These are phyloP conservation scores for Morelia viridis DNA, from an alignment of 2,797 vertebrate species.

Conservation along the genomic window DNA sequence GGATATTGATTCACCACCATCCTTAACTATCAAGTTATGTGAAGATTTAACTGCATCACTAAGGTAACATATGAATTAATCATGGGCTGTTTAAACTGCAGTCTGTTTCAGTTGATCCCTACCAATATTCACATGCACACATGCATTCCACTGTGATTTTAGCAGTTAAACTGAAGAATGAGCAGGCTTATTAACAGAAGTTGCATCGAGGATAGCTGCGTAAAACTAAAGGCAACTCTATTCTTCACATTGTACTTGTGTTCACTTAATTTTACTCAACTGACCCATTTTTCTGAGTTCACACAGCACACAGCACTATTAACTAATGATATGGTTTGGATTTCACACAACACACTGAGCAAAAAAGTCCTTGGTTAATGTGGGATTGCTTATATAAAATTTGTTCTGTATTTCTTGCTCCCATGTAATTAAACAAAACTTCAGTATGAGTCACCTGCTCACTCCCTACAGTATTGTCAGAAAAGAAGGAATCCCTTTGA, in stretches of 20 bases:
- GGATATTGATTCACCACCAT: not conserved
- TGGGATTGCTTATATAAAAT: not conserved
- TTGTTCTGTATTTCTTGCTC: not conserved
- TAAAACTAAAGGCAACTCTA: not conserved
- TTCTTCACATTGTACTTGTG: not conserved
- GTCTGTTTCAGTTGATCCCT: not conserved
- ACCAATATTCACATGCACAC: not conserved
- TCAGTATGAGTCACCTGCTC: not conserved
- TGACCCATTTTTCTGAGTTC: not conserved
- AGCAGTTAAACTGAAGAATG: not conserved
- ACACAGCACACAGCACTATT: not conserved
- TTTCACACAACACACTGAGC: not conserved
- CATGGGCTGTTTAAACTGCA: not conserved
- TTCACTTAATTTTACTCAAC: not conserved
- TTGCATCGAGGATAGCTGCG: not conserved
- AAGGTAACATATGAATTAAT: not conserved
- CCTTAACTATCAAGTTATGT: not conserved
- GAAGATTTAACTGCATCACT: not conserved
- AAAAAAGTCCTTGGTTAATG: not conserved
- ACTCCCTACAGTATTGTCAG: not conserved
- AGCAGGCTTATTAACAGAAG: not conserved
- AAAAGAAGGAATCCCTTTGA: not conserved
- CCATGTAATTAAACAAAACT: conserved; percentile 2
- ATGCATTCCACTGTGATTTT: not conserved
- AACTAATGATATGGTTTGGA: not conserved